Conservation (phyloP, 2,888 invertebrate genomes). For the Drosophila austrosaltans region DNA sequence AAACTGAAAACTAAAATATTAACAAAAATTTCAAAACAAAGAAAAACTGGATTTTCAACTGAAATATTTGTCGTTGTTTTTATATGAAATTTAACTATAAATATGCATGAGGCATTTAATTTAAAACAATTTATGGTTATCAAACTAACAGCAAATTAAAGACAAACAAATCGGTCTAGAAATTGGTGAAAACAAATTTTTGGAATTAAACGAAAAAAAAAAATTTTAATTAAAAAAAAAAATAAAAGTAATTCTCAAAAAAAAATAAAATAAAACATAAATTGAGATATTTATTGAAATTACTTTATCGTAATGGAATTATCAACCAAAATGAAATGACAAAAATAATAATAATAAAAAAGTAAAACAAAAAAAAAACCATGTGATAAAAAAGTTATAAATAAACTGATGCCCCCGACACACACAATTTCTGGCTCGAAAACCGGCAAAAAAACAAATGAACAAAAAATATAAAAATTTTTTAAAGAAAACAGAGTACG, state of each 20-base stretch:
- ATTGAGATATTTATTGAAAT: neutral
- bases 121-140: slow-evolving; percentile 46
- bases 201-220: neutral
- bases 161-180: slow-evolving; percentile 23
- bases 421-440: slow-evolving; percentile 8
- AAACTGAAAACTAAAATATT: slow-evolving; percentile 13
- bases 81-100: slow-evolving; percentile 47
- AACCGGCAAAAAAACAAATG: slow-evolving; percentile 1
- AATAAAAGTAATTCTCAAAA: neutral
- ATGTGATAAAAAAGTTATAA: slow-evolving; percentile 24
- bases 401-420: slow-evolving; percentile 25
- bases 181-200: slow-evolving; percentile 1
- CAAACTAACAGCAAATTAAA: slow-evolving; percentile 22
- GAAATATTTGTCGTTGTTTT: slow-evolving; percentile 26
- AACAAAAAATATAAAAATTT: neutral
- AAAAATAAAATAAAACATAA: neutral
- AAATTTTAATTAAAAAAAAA: neutral
- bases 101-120: slow-evolving; percentile 61
- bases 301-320: neutral
- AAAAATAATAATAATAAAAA: slow-evolving; percentile 12
- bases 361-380: neutral
- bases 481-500: slow-evolving; percentile 2
- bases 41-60: slow-evolving; percentile 67
- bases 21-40: slow-evolving; percentile 47
- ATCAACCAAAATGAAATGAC: slow-evolving; percentile 16